A percentile compares a stretch with the other conserved stretches of the same genome.
phyloP scores from a whole-genome alignment of 2,797 vertebrate genomes.

The Gymnothorax reevesii region DNA sequence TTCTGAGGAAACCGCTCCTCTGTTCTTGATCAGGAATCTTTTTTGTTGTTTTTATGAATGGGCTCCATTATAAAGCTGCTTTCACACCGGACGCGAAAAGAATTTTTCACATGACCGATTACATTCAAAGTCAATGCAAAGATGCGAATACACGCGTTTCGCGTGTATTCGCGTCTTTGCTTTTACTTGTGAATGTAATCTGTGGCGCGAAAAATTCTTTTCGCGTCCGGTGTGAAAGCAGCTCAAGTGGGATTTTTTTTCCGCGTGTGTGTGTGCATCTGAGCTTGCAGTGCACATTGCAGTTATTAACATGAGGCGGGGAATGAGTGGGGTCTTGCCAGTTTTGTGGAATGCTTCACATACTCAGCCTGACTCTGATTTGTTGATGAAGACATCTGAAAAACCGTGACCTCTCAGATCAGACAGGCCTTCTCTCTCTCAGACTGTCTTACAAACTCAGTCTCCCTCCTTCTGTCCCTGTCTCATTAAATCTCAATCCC shows the following conservation, averaged over 20 bases:
- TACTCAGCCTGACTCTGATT: slow-evolving; percentile 73
- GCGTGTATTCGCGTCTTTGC: no score
- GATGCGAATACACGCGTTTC: no score
- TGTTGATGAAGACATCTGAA: slow-evolving; percentile 77
- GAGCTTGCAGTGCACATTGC: slow-evolving; percentile 66
- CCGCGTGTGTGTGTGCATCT: background rate
- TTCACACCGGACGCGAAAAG: background rate
- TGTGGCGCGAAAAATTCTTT: no score
- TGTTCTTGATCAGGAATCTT: slow-evolving; percentile 23
- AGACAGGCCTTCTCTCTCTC: slow-evolving; percentile 61
- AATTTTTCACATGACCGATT: no score
- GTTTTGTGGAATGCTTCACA: slow-evolving; percentile 72
- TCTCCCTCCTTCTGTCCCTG: slow-evolving; percentile 27
- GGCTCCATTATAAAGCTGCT: slow-evolving; percentile 38
- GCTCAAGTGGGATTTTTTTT: no score
- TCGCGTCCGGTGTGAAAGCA: no score
- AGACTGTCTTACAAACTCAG: slow-evolving; percentile 29
- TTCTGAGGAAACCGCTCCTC: background rate
- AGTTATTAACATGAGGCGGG: slow-evolving; percentile 69
- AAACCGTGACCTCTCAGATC: slow-evolving; percentile 70
- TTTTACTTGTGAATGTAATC: no score
- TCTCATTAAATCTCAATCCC: slow-evolving; percentile 25
- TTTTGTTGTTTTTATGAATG: slow-evolving; percentile 37
- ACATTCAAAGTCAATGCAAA: no score
- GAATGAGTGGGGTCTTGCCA: slow-evolving; percentile 58